Evolutionary conservation across 2,797 vertebrate genomes (phyloP), one percentile per base, ranked within the genome.

Genomic region (Tarsius wallacei): DNA sequence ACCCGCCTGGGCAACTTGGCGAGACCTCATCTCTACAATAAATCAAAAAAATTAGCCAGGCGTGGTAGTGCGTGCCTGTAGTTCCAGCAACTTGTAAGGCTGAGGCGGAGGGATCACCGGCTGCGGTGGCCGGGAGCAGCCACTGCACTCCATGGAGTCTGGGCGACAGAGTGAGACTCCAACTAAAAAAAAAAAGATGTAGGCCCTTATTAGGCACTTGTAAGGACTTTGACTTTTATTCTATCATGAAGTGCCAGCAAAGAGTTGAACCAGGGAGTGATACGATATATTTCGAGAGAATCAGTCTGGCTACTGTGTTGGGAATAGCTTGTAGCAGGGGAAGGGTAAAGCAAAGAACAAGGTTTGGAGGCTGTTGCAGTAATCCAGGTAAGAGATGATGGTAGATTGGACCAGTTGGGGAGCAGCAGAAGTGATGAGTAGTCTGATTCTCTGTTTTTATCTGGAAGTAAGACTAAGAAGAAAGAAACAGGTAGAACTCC

Each of bases 171-270:
- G n/a, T n/a, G n/a, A n/a, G n/a, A n/a, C n/a, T n/a, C n/a, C n/a
- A n/a, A n/a, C n/a, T n/a, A n/a, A n/a, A n/a, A n/a, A n/a, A n/a
- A n/a, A n/a, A 59, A 78, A 78, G 59, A 42, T 66, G 8, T 78
- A 78, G 12, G 42, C 31, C 74, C 7, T 76, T 59, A 70, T 47
- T 82, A 86, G 61, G 15, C 26, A 77, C 15, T 87, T 87, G 1
- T 73, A 64, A 87, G 15, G 26, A 83, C 57, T 93, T 87, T 77
- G 61, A 36, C 33, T 94, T 81, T 91, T 51, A 57, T 36, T 71
- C 6, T 81, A 15, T 83, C 6, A 42, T 66, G 49, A 70, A 57
- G 59, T 87, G 17, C 26, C n/a, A 7, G 66, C 36, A 90, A 26
- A 66, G 33, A 22, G 16, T 74, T 81, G 47, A 61, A 36, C 61